These are phyloP conservation scores for Xenotilapia caudafasciata DNA, from an alignment of 2,113 vertebrate species.

Conservation along the genomic window DNA sequence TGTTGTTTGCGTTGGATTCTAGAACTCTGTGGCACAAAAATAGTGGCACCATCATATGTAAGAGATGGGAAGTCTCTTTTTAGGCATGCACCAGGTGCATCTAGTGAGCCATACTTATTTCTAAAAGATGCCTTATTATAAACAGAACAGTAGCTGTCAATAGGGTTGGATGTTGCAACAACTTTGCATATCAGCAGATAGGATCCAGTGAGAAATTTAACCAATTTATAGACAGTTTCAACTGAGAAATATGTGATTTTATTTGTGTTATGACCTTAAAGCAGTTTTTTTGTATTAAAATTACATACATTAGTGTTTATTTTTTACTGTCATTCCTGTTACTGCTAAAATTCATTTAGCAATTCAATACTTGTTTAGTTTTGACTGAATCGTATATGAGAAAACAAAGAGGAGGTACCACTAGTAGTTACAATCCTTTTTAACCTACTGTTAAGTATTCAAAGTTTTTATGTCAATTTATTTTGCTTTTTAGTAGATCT, in stretches of 20 bases:
- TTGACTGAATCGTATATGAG: not conserved
- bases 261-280: not conserved
- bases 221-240: not conserved
- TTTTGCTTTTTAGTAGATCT: not conserved
- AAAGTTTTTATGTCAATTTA: rapidly evolving
- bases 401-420: not conserved
- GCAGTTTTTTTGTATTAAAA: not conserved
- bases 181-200: not conserved
- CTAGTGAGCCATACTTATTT: not conserved
- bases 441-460: not conserved
- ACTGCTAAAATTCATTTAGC: not conserved
- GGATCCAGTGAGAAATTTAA: not conserved
- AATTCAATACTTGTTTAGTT: not conserved
- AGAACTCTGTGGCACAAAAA: not conserved
- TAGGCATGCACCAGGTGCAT: not conserved
- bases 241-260: not conserved
- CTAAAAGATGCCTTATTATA: not conserved
- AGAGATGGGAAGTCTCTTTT: not conserved
- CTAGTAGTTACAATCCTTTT: not conserved
- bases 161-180: not conserved
- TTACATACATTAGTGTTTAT: not conserved
- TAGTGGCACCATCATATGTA: not conserved
- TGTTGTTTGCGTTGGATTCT: not conserved
- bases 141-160: not conserved
- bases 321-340: not conserved